Percentiles rank a stretch among this genome's conserved stretches.
Evolutionary conservation across 2,797 vertebrate species (phyloP).

Genomic region (Oreonectes daqikongensis): DNA sequence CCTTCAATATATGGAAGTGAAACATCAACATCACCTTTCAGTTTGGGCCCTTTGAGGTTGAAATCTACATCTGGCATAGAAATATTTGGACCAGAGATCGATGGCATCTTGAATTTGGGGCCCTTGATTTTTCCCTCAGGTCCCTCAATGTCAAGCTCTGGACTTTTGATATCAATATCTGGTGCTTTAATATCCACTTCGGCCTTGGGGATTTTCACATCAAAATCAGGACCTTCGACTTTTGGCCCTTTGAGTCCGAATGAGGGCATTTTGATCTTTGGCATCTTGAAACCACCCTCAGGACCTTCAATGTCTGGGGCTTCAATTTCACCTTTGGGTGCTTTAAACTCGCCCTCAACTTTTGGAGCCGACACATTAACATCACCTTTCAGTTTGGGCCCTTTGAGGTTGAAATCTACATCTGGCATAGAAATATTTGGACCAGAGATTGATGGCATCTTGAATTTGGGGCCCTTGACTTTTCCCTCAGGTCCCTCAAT

Average conservation of each 20-base stretch:
- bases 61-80: constrained; percentile 50
- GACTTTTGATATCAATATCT: constrained; percentile 28
- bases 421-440: constrained; percentile 33
- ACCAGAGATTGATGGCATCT: constrained; percentile 12
- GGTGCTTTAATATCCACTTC: constrained; percentile 30
- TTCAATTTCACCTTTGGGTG: constrained; percentile 33
- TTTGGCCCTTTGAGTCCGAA: constrained; percentile 30
- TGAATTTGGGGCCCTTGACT: constrained; percentile 28
- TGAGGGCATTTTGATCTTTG: constrained; percentile 3
- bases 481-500: constrained; percentile 22
- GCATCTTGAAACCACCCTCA: constrained; percentile 24
- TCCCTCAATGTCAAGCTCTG: constrained; percentile 38
- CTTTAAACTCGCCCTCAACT: constrained; percentile 12
- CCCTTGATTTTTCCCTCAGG: constrained; percentile 49
- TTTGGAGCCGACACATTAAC: background rate
- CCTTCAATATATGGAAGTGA: background rate
- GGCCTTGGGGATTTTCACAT: constrained; percentile 18
- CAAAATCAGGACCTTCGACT: constrained; percentile 8
- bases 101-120: constrained; percentile 44
- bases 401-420: constrained; percentile 26
- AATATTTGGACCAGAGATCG: constrained; percentile 24
- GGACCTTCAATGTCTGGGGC: constrained; percentile 44
- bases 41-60: constrained; percentile 54
- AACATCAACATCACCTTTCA: constrained; percentile 52
- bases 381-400: constrained; percentile 6